Percentiles rank a stretch among this genome's conserved stretches.
Conservation (phyloP, 2,797 vertebrate genomes). For the Pogonophryne albipinna region DNA sequence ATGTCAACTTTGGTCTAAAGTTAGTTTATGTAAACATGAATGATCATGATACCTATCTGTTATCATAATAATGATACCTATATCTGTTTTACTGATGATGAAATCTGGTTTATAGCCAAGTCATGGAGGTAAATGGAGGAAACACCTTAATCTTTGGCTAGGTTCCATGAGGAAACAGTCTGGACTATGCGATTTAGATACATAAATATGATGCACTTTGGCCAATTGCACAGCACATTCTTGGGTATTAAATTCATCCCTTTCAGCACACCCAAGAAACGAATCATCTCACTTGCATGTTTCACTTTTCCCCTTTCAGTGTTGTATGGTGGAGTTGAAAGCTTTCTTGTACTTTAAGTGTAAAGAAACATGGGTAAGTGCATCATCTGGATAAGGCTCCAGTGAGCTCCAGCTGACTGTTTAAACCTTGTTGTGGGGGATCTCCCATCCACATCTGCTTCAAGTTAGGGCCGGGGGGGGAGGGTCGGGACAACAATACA, state of each 20-base stretch:
- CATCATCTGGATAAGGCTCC: slow-evolving; percentile 50
- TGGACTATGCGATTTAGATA: not conserved
- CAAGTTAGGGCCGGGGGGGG: slow-evolving; percentile 65
- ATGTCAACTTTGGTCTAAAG: no score
- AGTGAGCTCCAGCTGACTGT: slow-evolving; percentile 52
- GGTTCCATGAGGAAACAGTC: slow-evolving; percentile 9
- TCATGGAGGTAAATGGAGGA: not conserved
- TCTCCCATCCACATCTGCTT: slow-evolving; percentile 79
- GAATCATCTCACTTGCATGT: slow-evolving; percentile 11
- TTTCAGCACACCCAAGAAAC: slow-evolving; percentile 7
- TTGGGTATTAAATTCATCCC: not conserved
- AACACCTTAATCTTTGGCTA: not conserved
- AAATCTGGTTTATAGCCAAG: not conserved
- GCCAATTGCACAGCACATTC: not conserved
- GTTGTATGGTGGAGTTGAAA: not conserved
- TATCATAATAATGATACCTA: not conserved
- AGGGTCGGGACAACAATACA: slow-evolving; percentile 50
- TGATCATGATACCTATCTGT: not conserved
- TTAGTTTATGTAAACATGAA: slow-evolving; percentile 24
- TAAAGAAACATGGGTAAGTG: slow-evolving; percentile 14
- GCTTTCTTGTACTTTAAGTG: not conserved
- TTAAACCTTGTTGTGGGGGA: slow-evolving; percentile 50
- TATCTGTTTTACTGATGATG: not conserved
- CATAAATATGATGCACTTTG: slow-evolving; percentile 24
- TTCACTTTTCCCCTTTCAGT: not conserved